Conservation (phyloP, 2,113 vertebrate genomes). For the Actenoides hombroni region DNA sequence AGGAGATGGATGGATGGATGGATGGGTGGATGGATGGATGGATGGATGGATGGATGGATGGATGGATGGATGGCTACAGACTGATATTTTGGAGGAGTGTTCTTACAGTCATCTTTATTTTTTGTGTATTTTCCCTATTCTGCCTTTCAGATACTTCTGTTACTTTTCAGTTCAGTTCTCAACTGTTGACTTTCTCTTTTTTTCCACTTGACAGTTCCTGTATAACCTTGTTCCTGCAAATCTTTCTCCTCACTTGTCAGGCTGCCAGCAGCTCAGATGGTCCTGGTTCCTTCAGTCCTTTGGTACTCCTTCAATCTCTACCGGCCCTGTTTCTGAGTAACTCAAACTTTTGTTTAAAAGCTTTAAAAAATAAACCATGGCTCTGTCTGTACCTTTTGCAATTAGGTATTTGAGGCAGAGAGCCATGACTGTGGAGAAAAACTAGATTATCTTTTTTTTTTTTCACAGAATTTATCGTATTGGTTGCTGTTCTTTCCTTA, state of each 20-base stretch:
- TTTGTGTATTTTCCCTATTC: background rate
- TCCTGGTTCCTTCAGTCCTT: background rate
- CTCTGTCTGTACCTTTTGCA: background rate
- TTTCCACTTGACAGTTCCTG: conserved; percentile 34
- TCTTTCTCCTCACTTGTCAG: background rate
- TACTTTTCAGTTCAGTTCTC: background rate
- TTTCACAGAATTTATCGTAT: background rate
- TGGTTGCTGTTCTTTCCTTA: background rate
- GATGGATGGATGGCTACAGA: background rate
- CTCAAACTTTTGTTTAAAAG: background rate
- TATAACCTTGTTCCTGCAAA: conserved; percentile 20
- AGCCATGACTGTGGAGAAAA: background rate
- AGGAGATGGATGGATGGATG: background rate
- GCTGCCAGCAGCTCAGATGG: conserved; percentile 4
- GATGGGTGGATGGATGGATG: background rate
- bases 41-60: background rate
- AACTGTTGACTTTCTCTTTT: conserved; percentile 2
- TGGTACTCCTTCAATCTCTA: background rate
- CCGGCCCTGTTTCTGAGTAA: background rate
- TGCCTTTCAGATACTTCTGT: background rate
- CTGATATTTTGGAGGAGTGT: background rate
- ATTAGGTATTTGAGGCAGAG: background rate
- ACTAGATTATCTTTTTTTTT: background rate
- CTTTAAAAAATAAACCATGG: background rate
- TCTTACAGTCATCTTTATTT: background rate